Evolutionary conservation across 2,888 invertebrate genomes (phyloP).

Genomic region (Cataglyphis albicans): DNA sequence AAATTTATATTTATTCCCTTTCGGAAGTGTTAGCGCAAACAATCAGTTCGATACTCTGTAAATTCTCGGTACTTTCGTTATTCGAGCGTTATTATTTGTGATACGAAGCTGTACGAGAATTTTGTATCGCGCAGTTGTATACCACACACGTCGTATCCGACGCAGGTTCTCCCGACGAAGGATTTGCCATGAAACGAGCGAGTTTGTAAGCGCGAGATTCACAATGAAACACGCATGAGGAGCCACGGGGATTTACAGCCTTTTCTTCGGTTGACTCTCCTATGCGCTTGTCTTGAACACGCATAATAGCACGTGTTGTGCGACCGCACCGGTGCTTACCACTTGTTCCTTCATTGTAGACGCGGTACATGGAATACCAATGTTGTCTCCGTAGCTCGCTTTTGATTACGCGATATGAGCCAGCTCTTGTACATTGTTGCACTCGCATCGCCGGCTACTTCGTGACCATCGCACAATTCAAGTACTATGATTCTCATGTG

Average conservation of each 20-base stretch:
- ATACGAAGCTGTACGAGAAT: slow-evolving; percentile 78
- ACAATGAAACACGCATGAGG: slow-evolving; percentile 76
- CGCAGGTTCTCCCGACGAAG: slow-evolving; percentile 73
- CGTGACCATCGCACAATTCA: slow-evolving; percentile 64
- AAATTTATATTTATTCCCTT: background rate
- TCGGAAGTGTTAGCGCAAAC: background rate
- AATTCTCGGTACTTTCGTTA: background rate
- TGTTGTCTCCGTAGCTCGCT: slow-evolving; percentile 69
- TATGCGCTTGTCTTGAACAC: slow-evolving; percentile 66
- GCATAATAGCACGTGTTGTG: slow-evolving; percentile 79
- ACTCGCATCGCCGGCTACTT: slow-evolving; percentile 32
- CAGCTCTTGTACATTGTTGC: slow-evolving; percentile 66
- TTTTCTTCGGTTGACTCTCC: slow-evolving; percentile 69
- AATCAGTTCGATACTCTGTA: background rate
- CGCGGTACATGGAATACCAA: slow-evolving; percentile 66
- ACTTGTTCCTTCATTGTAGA: slow-evolving; percentile 73
- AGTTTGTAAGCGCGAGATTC: slow-evolving; percentile 75
- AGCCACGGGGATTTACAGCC: slow-evolving; percentile 75
- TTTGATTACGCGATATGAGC: slow-evolving; percentile 74
- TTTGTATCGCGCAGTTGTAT: slow-evolving; percentile 66
- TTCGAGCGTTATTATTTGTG: slow-evolving; percentile 65
- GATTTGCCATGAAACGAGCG: slow-evolving; percentile 79
- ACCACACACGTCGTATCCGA: slow-evolving; percentile 78
- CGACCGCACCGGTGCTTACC: slow-evolving; percentile 73
- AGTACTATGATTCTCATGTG: slow-evolving; percentile 62